Base-by-base conservation (phyloP, 2,113 vertebrate species). In the Ammospiza nelsoni region DNA sequence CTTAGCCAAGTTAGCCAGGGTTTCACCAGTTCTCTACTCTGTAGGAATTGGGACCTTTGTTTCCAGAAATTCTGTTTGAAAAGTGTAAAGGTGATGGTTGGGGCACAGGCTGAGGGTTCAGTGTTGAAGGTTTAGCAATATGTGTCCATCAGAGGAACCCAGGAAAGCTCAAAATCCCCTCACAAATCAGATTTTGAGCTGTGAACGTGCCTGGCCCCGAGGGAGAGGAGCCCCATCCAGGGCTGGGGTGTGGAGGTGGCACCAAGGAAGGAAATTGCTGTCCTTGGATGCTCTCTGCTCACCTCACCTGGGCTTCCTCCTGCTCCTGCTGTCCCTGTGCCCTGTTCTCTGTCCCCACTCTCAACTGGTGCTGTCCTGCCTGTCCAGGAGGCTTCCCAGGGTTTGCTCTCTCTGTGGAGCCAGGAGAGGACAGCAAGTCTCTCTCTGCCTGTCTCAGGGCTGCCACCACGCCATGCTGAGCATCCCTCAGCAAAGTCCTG, bases 361-460 rank as follows among this genome's bases (percentile, higher is more conserved):
- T 3, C 85, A 7, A 20, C 18, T 5, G 80, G 95, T 92, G 79
- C 92, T 92, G 72, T 68, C 82, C 79, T 83, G 72, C 72, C 1
- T 0, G 3, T 4, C 55, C 85, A 52, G 39, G 43, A 55, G 31
- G 66, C 57, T 41, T 31, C 41, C 85, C 79, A 68, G 83, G 68
- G 10, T 86, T 25, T 48, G 52, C 59, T 77, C 52, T 66, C 71
- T 57, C 9, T 0, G 0, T 44, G 76, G 59, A 55, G 68, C 15
- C 57, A 13, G 81, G 90, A 91, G 89, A 65, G 88, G 39, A 41
- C 65, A 84, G n/a, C 13, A 21, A 23, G 33, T 29, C 49, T 23
- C 85, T 81, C 87, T 81, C 76, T 24, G 54, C 72, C 71, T 41
- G 52, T 74, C 89, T 94, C 95, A 94, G 92, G 90, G 87, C 87